Evolutionary conservation across 2,888 invertebrate genomes (phyloP), one percentile per base, ranked within the genome.

Genomic region (Agonum fuliginosum): DNA sequence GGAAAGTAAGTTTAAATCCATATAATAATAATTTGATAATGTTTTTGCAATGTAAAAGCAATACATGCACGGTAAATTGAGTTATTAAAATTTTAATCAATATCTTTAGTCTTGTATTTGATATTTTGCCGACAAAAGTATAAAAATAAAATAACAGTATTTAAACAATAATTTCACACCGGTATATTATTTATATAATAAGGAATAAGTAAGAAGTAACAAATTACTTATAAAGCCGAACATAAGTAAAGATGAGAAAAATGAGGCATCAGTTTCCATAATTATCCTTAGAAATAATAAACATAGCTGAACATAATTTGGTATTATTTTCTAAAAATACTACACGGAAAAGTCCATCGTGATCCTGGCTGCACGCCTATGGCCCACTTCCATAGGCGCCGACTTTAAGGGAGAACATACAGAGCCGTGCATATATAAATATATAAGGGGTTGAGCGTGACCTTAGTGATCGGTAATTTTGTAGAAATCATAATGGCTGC

Each of bases 301-400:
- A 14, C n/a, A n/a, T n/a, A n/a, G n/a, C n/a, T n/a, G 43, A 43
- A 54, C 30, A 65, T 65, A 17, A 65, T 65, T 48, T 48, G 14
- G 48, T 48, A 48, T 48, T 48, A 48, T 48, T 48, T 65, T 34
- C 65, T 65, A 65, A 34, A 65, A 24, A 54, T 54, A 54, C 54
- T n/a, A n/a, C 37, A 37, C 22, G 30, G 19, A 30, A 65, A 65
- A 65, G 34, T 19, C 34, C 65, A 17, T 48, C 48, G 19, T 48
- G 48, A 48, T 12, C 37, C 37, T 12, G 22, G 20, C 24, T 51
- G 54, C 24, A 24, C 54, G 54, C 24, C 65, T 65, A 65, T 65
- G 65, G 17, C 65, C 65, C 30, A 65, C 30, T 65, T 65, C n/a
- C 65, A 19, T 5, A 34, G 8, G 34, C 34, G 34, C 8, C 34